Evolutionary conservation across 2,888 invertebrate species (phyloP), one percentile per base, ranked within the genome.

Genomic region (Ornithoptera alexandrae): DNA sequence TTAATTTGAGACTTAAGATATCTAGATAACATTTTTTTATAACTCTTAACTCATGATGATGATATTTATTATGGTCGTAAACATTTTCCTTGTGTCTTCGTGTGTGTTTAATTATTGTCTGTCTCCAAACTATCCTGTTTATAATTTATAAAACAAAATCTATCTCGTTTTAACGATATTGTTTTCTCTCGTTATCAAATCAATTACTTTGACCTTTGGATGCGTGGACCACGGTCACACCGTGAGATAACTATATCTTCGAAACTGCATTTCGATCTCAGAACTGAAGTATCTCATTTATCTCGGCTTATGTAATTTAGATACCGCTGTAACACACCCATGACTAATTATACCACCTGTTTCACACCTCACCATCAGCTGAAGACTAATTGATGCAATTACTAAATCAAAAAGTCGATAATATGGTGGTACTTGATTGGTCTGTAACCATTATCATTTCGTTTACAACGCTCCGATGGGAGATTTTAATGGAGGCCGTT

Each of bases 311-410:
- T 46, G 68, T 71, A 68, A 67, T 72, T 65, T 67, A 70, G 70
- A 70, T 70, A 65, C 56, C 53, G 61, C 56, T 57, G 46, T 65
- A 67, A 67, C 66, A 67, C 57, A 71, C 67, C 65, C 64, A 64
- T 72, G 71, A 76, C 72, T 78, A 78, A 76, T 77, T 75, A 76
- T 70, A 67, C 70, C 74, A 72, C 74, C 69, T 72, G 75, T 71
- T 74, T 75, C 75, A 74, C 76, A 76, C 76, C 73, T 71, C 74
- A 62, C 60, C 61, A 73, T 73, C 74, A 77, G 75, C 77, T 73
- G 65, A 60, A 68, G 42, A 75, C 76, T 79, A 76, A 78, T 77
- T 78, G 76, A 75, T 70, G 65, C 71, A 71, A 75, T 74, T 72
- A 73, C 67, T 22, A 64, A 63, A 68, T 62, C 68, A 62, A 68